Base-by-base conservation (phyloP, 2,113 vertebrate genomes). In the Dipodomys spectabilis region DNA sequence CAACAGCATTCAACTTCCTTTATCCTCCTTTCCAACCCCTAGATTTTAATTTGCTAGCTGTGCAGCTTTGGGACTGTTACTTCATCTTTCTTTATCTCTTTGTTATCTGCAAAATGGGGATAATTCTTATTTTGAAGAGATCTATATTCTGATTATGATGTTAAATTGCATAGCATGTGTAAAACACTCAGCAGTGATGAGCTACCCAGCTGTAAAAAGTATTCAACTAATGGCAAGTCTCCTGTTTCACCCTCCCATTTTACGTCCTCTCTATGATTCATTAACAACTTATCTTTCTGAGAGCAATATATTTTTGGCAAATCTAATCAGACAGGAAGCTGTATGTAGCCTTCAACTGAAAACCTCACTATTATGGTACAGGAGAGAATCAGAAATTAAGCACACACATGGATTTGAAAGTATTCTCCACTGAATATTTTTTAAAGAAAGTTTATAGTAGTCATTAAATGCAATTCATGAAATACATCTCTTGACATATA, bases 11-110 rank as follows among this genome's bases (percentile, higher is more conserved):
- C 53, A 57, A 16, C 53, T 57, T 57, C 53, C 53, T 13, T 57
- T 16, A 57, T 57, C 53, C 53, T 57, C 53, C 53, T 57, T 57
- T 57, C 15, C 53, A 57, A 57, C 15, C 53, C 7, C 44, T 69
- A n/a, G 45, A 83, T 78, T 93, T 88, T 91, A 93, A 94, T 80
- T 96, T 92, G 90, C 35, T 67, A 90, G 65, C 49, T 92, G 10
- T 94, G 79, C 92, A 64, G 88, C 35, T 92, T 94, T 44, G 65
- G 67, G 60, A 87, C 88, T 82, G 45, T 96, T 92, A 95, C 57
- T 67, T 94, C 82, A 92, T 87, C 65, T 69, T 94, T 91, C 67
- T 86, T 94, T 91, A 92, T 74, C 90, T 86, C 84, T 92, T 75
- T 65, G 60, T 86, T 92, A 86, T 86, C 92, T 94, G 60, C 44